These are phyloP conservation scores for Mya arenaria DNA, from an alignment of 1,140 invertebrate genomes.

Conservation along the genomic window DNA sequence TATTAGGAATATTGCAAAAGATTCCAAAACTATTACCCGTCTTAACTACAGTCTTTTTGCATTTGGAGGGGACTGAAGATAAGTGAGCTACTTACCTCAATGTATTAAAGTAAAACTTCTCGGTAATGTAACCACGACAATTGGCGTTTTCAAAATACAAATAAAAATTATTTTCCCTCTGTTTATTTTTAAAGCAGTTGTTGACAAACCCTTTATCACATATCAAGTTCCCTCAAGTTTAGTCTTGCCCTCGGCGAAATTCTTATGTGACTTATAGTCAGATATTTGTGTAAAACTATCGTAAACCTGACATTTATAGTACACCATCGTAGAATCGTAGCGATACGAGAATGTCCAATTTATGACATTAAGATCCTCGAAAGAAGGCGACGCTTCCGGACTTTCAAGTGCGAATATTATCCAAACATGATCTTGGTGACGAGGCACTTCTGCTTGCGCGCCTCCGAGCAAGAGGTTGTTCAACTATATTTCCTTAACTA, in stretches of 20 bases:
- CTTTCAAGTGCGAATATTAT: conserved; percentile 57
- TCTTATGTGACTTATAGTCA: conserved; percentile 23
- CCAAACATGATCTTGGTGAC: conserved; percentile 56
- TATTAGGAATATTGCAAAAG: neutral
- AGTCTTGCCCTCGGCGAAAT: conserved; percentile 76
- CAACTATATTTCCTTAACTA: conserved; percentile 48
- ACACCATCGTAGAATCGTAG: conserved; percentile 96
- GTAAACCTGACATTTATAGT: conserved; percentile 86
- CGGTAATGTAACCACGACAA: conserved; percentile 78
- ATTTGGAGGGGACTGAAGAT: neutral
- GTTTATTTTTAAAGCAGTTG: conserved; percentile 93
- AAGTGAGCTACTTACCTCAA: conserved; percentile 61
- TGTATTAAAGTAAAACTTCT: conserved; percentile 76
- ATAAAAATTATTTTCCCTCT: conserved; percentile 96
- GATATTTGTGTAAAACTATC: conserved; percentile 19
- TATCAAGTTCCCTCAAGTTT: conserved; percentile 82
- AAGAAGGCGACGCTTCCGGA: conserved; percentile 8
- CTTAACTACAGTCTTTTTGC: neutral
- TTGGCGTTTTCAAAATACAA: conserved; percentile 79
- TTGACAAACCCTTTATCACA: conserved; percentile 85
- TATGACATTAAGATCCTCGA: conserved; percentile 76
- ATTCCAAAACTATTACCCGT: neutral
- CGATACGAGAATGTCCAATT: conserved; percentile 96
- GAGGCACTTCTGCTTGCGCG: neutral
- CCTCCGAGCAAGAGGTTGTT: neutral